Evolutionary conservation across 2,888 invertebrate genomes (phyloP).

Genomic region (Hyposoter didymator): DNA sequence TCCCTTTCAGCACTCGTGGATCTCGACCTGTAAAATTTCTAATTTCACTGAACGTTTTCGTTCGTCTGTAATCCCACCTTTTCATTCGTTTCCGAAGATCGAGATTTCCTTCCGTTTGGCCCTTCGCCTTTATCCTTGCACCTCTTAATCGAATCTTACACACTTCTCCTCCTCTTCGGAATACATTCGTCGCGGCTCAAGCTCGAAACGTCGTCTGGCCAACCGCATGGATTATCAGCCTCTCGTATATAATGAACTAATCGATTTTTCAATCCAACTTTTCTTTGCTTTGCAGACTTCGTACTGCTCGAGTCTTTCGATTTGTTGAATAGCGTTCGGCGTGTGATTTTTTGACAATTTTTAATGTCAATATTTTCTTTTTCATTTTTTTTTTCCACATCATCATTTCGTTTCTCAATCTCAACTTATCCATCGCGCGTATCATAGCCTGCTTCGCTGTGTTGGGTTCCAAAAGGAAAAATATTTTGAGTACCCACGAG

Average conservation of each 20-base stretch:
- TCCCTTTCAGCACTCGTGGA: neutral
- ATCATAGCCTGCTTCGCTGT: neutral
- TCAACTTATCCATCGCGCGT: neutral
- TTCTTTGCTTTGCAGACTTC: neutral
- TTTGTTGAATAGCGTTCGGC: neutral
- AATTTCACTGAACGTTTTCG: constrained; percentile 52
- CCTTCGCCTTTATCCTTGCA: neutral
- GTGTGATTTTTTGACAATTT: neutral
- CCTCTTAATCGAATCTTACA: constrained; percentile 20
- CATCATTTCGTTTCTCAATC: neutral
- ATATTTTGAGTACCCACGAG: constrained; percentile 4
- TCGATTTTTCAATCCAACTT: constrained; percentile 12
- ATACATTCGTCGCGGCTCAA: neutral
- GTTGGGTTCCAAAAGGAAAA: neutral
- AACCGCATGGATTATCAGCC: constrained; percentile 5
- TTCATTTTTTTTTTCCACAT: neutral
- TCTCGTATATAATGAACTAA: constrained; percentile 2
- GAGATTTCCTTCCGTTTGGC: constrained; percentile 1
- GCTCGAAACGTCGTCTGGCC: neutral
- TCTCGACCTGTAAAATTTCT: constrained; percentile 38
- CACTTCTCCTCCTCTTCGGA: neutral
- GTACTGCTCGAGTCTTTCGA: neutral
- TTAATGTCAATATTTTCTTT: neutral
- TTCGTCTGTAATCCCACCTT: constrained; percentile 10
- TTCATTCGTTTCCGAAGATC: constrained; percentile 9